Conservation (phyloP, 2,888 invertebrate genomes). For the Chrysopilus asiliformis region DNA sequence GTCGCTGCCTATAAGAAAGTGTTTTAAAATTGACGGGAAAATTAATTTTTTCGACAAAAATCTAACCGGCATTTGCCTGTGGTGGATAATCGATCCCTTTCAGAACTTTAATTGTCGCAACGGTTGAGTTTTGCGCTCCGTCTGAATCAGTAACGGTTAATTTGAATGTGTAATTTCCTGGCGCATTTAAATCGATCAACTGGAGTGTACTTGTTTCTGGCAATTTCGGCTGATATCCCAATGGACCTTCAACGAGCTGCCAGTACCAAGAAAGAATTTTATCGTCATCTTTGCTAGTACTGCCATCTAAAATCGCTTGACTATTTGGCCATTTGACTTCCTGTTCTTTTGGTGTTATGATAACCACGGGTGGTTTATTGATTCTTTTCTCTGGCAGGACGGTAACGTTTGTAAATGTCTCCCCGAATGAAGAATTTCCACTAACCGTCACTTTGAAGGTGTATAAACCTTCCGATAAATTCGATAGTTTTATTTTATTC, state of each 20-base stretch:
- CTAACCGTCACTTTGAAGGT: constrained; percentile 75
- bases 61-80: constrained; percentile 72
- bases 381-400: constrained; percentile 72
- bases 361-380: constrained; percentile 71
- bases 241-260: constrained; percentile 81
- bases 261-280: constrained; percentile 80
- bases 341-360: constrained; percentile 75
- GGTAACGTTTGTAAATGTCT: constrained; percentile 78
- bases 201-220: constrained; percentile 71
- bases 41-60: neutral
- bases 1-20: constrained; percentile 50
- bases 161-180: constrained; percentile 83
- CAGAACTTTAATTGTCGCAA: constrained; percentile 77
- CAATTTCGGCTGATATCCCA: constrained; percentile 68
- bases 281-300: constrained; percentile 66
- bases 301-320: constrained; percentile 80
- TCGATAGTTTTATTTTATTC: constrained; percentile 66
- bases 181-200: constrained; percentile 65
- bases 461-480: constrained; percentile 76
- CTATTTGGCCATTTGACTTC: constrained; percentile 82
- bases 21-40: neutral
- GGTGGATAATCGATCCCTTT: constrained; percentile 92
- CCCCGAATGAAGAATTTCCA: constrained; percentile 62
- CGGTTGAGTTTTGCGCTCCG: constrained; percentile 70
- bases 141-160: constrained; percentile 86